Conservation (phyloP, 2,113 vertebrate genomes). For the Herpailurus yagouaroundi region DNA sequence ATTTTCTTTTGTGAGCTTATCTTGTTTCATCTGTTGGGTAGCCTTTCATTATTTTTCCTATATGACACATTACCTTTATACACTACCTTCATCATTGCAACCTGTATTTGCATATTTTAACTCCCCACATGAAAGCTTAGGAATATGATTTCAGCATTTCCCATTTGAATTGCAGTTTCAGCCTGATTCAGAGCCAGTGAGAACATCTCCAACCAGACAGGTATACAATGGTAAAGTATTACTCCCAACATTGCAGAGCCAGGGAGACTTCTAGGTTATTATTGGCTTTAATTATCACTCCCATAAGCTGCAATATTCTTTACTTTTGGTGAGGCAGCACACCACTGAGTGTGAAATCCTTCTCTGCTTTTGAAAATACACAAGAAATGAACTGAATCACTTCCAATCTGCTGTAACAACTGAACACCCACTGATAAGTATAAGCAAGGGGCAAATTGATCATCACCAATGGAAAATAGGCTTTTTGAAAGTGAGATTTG, state of each 20-base stretch:
- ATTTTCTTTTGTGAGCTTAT: conserved; percentile 39
- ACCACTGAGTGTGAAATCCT: conserved; percentile 78
- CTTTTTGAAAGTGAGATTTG: conserved; percentile 78
- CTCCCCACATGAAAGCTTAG: conserved; percentile 8
- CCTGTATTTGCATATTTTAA: conserved; percentile 60
- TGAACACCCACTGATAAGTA: conserved; percentile 80
- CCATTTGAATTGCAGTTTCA: conserved; percentile 27
- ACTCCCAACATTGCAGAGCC: conserved; percentile 32
- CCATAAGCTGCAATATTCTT: conserved; percentile 74
- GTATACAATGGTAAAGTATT: conserved; percentile 48
- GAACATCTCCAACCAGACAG: background rate
- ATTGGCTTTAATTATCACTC: conserved; percentile 81
- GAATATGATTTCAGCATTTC: conserved; percentile 53
- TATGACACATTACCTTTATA: conserved; percentile 35
- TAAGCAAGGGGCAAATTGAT: conserved; percentile 76
- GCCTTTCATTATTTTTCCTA: background rate
- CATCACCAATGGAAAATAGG: conserved; percentile 74
- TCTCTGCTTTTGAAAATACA: conserved; percentile 73
- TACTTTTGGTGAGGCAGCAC: conserved; percentile 67
- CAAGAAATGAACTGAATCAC: conserved; percentile 76
- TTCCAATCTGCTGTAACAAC: conserved; percentile 74
- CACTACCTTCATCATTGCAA: background rate
- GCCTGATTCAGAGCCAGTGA: conserved; percentile 1
- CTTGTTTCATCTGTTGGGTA: background rate
- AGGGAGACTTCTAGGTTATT: conserved; percentile 68